Percentiles rank a stretch among this genome's conserved stretches.
These are phyloP conservation scores for Stenodera caucasica DNA, from an alignment of 2,888 invertebrate genomes.

Conservation along the genomic window DNA sequence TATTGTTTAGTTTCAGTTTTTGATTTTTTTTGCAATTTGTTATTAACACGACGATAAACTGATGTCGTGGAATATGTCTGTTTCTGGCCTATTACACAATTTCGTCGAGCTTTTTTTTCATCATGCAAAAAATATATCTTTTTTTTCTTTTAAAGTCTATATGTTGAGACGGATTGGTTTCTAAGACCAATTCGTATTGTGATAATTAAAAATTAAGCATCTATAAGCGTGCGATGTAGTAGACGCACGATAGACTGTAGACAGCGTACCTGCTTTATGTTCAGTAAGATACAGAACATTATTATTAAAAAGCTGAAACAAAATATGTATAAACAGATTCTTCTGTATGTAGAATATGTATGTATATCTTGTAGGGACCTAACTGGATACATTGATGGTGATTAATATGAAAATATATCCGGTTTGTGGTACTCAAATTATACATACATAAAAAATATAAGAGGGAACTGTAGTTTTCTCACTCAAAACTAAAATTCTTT, in stretches of 20 bases:
- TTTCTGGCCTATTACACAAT: slow-evolving; percentile 46
- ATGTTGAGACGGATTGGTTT: slow-evolving; percentile 47
- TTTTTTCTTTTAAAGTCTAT: slow-evolving; percentile 55
- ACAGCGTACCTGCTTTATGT: slow-evolving; percentile 51
- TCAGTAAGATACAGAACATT: slow-evolving; percentile 49
- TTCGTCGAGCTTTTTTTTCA: slow-evolving; percentile 22
- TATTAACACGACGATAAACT: not conserved
- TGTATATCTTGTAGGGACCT: not conserved
- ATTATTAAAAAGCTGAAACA: slow-evolving; percentile 25
- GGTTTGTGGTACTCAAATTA: not conserved
- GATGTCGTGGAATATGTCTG: slow-evolving; percentile 18
- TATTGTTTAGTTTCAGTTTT: not conserved
- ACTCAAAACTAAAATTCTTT: slow-evolving; percentile 14
- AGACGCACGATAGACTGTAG: slow-evolving; percentile 49
- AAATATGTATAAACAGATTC: not conserved
- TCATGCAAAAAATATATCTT: slow-evolving; percentile 28
- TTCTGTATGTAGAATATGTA: not conserved
- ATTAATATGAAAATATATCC: not conserved
- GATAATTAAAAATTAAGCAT: slow-evolving; percentile 49
- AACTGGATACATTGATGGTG: not conserved
- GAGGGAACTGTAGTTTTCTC: not conserved
- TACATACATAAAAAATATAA: not conserved
- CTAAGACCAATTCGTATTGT: slow-evolving; percentile 45
- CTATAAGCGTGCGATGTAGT: slow-evolving; percentile 44
- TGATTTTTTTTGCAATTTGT: slow-evolving; percentile 5